Base-by-base conservation (phyloP, 2,113 vertebrate species). In the Smithornis capensis region DNA sequence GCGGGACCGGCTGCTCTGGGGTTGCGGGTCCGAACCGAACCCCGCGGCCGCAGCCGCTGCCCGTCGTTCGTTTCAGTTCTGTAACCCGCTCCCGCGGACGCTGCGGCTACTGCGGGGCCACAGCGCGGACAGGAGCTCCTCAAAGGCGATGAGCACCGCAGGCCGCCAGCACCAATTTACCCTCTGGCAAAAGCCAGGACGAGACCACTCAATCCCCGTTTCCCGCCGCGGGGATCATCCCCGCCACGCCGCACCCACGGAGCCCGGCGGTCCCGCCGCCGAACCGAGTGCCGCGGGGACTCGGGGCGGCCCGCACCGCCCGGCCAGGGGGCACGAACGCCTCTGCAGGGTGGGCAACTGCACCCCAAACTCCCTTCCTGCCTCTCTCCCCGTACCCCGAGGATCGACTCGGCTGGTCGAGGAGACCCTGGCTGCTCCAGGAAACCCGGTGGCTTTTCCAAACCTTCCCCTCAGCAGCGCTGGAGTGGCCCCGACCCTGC, bases 91-190 rank as follows among this genome's bases (percentile, higher is more conserved):
- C 42, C 83, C 33, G 11, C 8, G 8, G 63, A 2, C 24, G 27
- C 59, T 23, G 3, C 64, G 29, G 44, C 18, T 1, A 17, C 5
- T 5, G 45, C 2, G 59, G 53, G 53, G 60, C 60, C 68, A 3
- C 60, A 14, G n/a, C 6, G 38, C 21, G 19, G 53, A 2, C 38
- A 9, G 29, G 29, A 62, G 53, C 25, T 80, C 27, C 52, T 50
- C 15, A 6, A 28, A 12, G 57, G 44, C 67, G 12, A 4, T 3
- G 37, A 19, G 55, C 50, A 15, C 56, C 14, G 19, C 65, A 16
- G 45, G 23, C 24, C 22, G 17, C 4, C 4, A 10, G 55, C 24
- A 3, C 7, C 19, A 0, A 0, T 27, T n/a, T 4, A 9, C 35
- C 6, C 62, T 10, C 31, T 11, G 35, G 45, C 27, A 28, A 67